phyloP scores from a whole-genome alignment of 2,797 vertebrate species.

The Sciurus vulgaris region DNA sequence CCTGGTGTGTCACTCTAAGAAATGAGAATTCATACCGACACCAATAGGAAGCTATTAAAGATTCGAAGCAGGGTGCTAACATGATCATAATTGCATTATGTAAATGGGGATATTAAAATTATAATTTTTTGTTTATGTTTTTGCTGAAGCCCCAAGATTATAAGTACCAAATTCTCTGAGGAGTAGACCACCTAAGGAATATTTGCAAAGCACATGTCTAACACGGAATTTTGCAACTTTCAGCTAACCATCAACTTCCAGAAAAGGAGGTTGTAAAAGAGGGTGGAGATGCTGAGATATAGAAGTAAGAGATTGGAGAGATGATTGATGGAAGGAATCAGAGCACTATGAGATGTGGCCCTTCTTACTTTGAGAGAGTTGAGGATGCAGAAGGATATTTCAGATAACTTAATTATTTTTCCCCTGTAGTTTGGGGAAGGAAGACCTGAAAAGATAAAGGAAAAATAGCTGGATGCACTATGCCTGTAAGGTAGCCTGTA shows the following conservation, averaged over 20 bases:
- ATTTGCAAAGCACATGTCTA: neutral
- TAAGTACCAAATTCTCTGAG: neutral
- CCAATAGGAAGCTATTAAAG: conserved; percentile 11
- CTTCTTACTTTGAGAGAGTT: neutral
- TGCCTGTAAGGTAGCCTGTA: neutral
- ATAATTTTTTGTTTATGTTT: conserved; percentile 35
- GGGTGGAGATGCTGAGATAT: neutral
- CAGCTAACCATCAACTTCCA: neutral
- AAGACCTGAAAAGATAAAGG: neutral
- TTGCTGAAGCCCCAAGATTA: neutral
- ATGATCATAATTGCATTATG: conserved; percentile 50
- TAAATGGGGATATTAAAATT: conserved; percentile 13
- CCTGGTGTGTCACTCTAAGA: neutral
- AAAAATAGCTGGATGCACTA: neutral
- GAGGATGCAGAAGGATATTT: neutral
- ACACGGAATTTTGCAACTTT: neutral
- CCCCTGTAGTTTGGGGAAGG: too few relatives aligned
- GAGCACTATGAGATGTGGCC: neutral
- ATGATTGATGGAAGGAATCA: neutral
- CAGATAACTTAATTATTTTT: neutral
- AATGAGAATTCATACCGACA: neutral
- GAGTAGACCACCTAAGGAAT: neutral
- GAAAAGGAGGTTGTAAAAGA: neutral
- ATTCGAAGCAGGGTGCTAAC: neutral
- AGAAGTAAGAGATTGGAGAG: neutral